Evolutionary conservation across 1,140 invertebrate genomes (phyloP).

Genomic region (Drosophila azteca): DNA sequence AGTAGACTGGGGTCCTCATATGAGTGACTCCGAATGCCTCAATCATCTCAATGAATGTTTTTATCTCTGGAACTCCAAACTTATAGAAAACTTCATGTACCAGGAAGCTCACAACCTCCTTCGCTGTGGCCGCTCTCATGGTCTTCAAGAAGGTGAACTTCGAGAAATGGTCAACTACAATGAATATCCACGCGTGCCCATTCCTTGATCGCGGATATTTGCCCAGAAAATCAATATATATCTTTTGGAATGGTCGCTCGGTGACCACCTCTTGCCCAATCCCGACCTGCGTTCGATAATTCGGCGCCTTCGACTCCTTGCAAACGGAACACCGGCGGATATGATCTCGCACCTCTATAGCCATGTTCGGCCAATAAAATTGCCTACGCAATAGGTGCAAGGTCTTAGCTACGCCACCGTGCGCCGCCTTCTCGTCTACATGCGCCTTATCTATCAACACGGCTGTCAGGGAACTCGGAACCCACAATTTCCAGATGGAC

Average conservation of each 20-base stretch:
- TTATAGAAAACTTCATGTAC: background rate
- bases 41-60: too few species aligned
- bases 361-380: conserved; percentile 2
- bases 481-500: conserved; percentile 9
- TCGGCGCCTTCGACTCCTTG: conserved; percentile 1
- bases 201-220: conserved; percentile 7
- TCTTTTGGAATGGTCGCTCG: conserved; percentile 1
- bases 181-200: conserved; percentile 8
- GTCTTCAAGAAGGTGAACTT: conserved; percentile 1
- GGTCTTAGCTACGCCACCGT: background rate
- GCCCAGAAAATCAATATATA: background rate
- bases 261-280: background rate
- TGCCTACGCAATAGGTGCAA: background rate
- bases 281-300: background rate
- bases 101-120: background rate
- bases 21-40: too few species aligned
- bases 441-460: background rate
- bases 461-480: background rate
- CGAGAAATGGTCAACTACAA: conserved; percentile 2
- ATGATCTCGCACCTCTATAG: too few species aligned
- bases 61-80: background rate
- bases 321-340: background rate
- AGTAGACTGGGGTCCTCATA: too few species aligned
- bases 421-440: background rate
- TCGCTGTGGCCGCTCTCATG: background rate